Percentiles rank a stretch among this genome's conserved stretches.
Conservation (phyloP, 2,113 vertebrate genomes). For the Solea senegalensis region DNA sequence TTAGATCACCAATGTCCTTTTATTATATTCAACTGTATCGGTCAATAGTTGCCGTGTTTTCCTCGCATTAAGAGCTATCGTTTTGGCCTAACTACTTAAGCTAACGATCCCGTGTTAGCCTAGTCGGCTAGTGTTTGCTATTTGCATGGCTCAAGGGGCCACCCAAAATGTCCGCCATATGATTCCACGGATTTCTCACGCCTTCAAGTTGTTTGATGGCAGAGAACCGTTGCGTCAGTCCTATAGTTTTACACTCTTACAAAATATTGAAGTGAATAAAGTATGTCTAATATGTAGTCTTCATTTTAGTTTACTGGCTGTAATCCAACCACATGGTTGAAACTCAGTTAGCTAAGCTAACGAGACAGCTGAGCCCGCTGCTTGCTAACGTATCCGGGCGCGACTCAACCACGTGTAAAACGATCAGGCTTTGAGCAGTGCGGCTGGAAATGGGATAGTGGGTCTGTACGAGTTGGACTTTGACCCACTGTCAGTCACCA, state of each 20-base stretch:
- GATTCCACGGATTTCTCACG: constrained; percentile 46
- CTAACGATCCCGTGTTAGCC: constrained; percentile 52
- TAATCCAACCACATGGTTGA: constrained; percentile 85
- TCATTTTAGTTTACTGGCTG: constrained; percentile 65
- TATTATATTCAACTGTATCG: background rate
- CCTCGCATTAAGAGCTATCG: background rate
- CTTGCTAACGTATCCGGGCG: constrained; percentile 58
- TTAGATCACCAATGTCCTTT: background rate
- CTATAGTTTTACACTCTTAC: rapidly evolving
- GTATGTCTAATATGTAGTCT: too few relatives aligned
- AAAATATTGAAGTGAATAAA: rapidly evolving
- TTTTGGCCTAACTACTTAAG: constrained; percentile 36
- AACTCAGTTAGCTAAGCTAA: constrained; percentile 63
- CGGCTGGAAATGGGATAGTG: constrained; percentile 59
- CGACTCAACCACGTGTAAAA: constrained; percentile 75
- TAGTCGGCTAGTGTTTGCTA: constrained; percentile 45
- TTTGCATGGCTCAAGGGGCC: constrained; percentile 59
- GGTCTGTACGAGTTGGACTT: constrained; percentile 23
- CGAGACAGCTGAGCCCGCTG: constrained; percentile 18
- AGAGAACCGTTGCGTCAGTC: too few relatives aligned
- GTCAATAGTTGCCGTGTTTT: constrained; percentile 1
- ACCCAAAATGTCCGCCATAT: constrained; percentile 84
- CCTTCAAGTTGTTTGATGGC: background rate
- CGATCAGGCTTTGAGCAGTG: constrained; percentile 1
- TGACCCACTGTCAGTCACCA: background rate